Percentiles rank a stretch among this genome's conserved stretches.
phyloP scores from a whole-genome alignment of 2,888 invertebrate genomes.

The Pristionchus entomophagus region DNA sequence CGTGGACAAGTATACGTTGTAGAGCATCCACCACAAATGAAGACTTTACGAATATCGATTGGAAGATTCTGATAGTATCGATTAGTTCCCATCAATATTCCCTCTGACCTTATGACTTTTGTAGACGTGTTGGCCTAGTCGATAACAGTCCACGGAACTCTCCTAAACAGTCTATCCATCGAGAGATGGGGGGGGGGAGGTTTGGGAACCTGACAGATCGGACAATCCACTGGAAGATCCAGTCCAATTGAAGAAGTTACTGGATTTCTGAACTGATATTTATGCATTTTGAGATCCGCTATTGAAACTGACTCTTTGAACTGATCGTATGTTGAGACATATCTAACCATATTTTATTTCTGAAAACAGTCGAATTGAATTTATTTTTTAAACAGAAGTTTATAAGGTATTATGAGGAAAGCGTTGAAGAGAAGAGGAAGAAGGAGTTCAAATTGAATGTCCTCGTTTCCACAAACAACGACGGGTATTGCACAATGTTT shows the following conservation, averaged over 20 bases:
- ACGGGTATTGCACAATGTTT: neutral
- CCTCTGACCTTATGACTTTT: neutral
- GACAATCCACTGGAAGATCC: neutral
- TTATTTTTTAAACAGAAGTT: neutral
- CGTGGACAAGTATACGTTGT: neutral
- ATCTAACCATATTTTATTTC: neutral
- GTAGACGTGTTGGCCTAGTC: neutral
- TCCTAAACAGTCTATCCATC: neutral
- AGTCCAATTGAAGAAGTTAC: neutral
- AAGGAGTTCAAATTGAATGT: neutral
- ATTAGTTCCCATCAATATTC: neutral
- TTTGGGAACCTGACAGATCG: neutral
- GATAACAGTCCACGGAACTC: neutral
- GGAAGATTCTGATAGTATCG: neutral
- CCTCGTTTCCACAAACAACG: neutral
- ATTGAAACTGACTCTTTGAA: slow-evolving; percentile 1
- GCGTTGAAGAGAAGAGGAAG: neutral
- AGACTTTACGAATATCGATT: neutral
- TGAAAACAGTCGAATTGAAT: neutral
- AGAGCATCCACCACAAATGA: neutral
- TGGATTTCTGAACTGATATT: neutral
- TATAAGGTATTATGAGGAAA: neutral
- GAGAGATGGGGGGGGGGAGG: too few relatives aligned
- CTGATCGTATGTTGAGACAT: neutral
- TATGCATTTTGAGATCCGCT: too few relatives aligned